phyloP scores from a whole-genome alignment of 2,113 vertebrate genomes.

The Channa argus region DNA sequence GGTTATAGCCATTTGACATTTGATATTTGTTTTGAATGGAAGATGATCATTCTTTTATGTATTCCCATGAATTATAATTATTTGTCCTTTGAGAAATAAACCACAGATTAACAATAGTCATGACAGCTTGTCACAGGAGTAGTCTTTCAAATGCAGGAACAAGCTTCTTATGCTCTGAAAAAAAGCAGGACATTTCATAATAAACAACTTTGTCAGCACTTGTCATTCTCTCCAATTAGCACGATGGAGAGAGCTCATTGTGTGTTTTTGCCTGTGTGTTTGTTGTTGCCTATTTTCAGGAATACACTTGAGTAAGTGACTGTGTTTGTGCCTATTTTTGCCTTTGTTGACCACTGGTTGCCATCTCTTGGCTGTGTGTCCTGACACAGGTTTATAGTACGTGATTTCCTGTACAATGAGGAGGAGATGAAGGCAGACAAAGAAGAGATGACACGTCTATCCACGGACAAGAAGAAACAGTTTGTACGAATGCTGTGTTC shows the following conservation, averaged over 20 bases:
- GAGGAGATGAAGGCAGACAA: slow-evolving; percentile 99
- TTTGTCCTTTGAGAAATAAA: slow-evolving; percentile 2
- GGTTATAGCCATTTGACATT: not conserved
- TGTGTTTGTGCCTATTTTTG: not conserved
- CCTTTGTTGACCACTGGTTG: slow-evolving; percentile 17
- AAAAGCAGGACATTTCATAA: slow-evolving; percentile 6
- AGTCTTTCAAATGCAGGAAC: not conserved
- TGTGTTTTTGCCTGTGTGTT: slow-evolving; percentile 8
- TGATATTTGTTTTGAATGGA: not conserved
- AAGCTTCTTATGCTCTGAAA: slow-evolving; percentile 13
- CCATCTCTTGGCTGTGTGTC: slow-evolving; percentile 32
- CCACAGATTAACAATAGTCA: not conserved
- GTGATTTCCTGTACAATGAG: slow-evolving; percentile 99
- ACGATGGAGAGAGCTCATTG: slow-evolving; percentile 7
- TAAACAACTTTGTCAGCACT: slow-evolving; percentile 10
- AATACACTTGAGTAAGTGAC: slow-evolving; percentile 16
- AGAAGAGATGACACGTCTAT: slow-evolving; percentile 97
- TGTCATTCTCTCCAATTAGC: slow-evolving; percentile 38
- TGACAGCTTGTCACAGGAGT: slow-evolving; percentile 5
- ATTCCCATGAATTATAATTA: slow-evolving; percentile 3
- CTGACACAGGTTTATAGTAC: slow-evolving; percentile 89
- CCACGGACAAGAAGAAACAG: slow-evolving; percentile 99
- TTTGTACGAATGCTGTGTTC: slow-evolving; percentile 86
- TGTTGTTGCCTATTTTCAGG: slow-evolving; percentile 4
- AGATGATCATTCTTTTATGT: not conserved